Evolutionary conservation across 2,797 vertebrate species (phyloP), one percentile per base, ranked within the genome.

Genomic region (Percopsis omiscomaycus): DNA sequence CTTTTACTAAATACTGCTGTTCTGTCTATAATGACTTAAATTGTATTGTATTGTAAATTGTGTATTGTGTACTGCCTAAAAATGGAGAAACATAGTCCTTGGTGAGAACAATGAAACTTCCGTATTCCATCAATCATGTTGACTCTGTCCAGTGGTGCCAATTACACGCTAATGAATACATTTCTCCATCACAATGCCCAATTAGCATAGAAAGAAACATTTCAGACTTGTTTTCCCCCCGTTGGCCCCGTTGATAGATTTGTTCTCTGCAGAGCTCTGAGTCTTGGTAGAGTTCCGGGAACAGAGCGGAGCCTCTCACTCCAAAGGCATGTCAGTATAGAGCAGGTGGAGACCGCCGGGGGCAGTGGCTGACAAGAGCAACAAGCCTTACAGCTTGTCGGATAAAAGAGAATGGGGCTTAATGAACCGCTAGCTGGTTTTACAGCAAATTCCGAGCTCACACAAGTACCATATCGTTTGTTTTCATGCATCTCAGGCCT

Each of bases 401-500:
- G 80, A 87, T 83, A 64, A 89, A 86, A 84, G 77, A 73, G 79
- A 88, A 78, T 58, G 13, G 13, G 71, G 81, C 76, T 75, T 87
- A 88, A 90, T 86, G 81, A 89, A 81, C 62, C 80, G 66, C 73
- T 81, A 87, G 62, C 71, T 75, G 74, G 66, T 64, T 82, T 76
- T 71, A 64, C 68, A 62, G 71, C 67, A 79, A 79, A 80, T 73
- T 74, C 75, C 49, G 15, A 56, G 68, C 55, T 69, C 68, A 66
- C 68, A 66, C 44, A 58, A 61, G 62, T 65, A 52, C 51, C 48
- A 1, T 72, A 22, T 61, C 47, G 71, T 82, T 84, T 69, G 78
- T 71, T 61, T 74, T 72, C 55, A 64, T 62, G 69, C 22, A 54
- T 14, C 51, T 29, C 32, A 71, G 68, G 68, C 56, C 14, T 69